phyloP scores from a whole-genome alignment of 2,888 invertebrate species.

The Eretmocerus hayati region DNA sequence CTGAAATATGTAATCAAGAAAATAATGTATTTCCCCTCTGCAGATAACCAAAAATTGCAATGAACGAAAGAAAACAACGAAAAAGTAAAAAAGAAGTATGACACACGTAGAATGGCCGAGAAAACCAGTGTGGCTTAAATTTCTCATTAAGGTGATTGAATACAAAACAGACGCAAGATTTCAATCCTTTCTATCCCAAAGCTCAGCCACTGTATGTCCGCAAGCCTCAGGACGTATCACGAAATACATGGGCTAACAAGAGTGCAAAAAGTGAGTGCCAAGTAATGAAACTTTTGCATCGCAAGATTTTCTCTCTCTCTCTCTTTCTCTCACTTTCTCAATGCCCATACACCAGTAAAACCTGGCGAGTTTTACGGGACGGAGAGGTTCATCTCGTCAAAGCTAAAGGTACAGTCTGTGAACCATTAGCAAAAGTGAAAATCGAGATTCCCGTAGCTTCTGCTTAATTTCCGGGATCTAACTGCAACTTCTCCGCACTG shows the following conservation, averaged over 20 bases:
- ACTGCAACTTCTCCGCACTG: neutral
- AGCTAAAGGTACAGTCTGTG: neutral
- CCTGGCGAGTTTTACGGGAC: no score
- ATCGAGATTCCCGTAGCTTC: conserved; percentile 15
- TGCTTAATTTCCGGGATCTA: conserved; percentile 12
- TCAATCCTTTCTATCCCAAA: neutral
- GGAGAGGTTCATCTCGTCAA: no score
- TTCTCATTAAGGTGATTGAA: no score
- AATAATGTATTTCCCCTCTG: no score
- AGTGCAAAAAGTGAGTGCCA: no score
- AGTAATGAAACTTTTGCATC: neutral
- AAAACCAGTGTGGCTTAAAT: no score
- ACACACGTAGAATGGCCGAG: no score
- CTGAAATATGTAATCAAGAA: no score
- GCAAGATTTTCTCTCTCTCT: neutral
- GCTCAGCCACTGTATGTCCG: neutral
- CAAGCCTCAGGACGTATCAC: neutral
- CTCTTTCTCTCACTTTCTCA: neutral
- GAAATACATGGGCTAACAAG: neutral
- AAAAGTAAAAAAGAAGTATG: no score
- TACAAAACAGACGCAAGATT: neutral
- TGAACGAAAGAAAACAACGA: no score
- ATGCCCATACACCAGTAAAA: no score
- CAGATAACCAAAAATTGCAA: no score
- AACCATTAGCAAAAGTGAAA: conserved; percentile 22